Evolutionary conservation across 2,888 invertebrate species (phyloP).

Genomic region (Lacanobia wlatinum): DNA sequence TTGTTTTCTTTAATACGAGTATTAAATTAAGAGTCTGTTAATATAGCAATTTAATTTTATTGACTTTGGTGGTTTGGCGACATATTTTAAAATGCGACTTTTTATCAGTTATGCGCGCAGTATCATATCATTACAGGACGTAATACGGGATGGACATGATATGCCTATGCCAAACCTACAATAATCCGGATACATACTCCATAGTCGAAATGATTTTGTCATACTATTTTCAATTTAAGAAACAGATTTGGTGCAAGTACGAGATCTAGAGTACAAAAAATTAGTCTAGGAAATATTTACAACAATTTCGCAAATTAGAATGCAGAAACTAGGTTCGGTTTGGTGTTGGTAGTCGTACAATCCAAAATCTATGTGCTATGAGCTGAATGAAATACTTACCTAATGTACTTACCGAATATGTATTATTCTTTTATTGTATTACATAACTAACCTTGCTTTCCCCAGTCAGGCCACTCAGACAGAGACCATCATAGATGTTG

Average conservation of each 20-base stretch:
- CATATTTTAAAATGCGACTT: not conserved
- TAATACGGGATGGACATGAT: conserved; percentile 44
- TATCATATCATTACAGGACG: conserved; percentile 42
- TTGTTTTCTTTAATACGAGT: conserved; percentile 14
- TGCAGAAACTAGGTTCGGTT: conserved; percentile 20
- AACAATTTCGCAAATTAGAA: conserved; percentile 53
- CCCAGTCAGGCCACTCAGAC: conserved; percentile 20
- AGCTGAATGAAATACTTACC: conserved; percentile 32
- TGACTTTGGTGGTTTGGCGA: not conserved
- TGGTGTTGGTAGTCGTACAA: conserved; percentile 39
- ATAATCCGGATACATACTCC: conserved; percentile 5
- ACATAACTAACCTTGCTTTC: conserved; percentile 54
- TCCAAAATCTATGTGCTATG: conserved; percentile 48
- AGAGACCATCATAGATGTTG: conserved; percentile 12
- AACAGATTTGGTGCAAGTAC: conserved; percentile 2
- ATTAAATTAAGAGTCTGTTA: not conserved
- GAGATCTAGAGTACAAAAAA: conserved; percentile 13
- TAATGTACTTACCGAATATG: not conserved
- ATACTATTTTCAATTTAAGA: not conserved
- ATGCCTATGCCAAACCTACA: conserved; percentile 16
- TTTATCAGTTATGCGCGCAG: conserved; percentile 22
- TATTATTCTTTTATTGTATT: conserved; percentile 57
- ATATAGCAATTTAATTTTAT: not conserved
- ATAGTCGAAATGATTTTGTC: not conserved
- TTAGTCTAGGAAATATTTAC: conserved; percentile 28